Evolutionary conservation across 2,797 vertebrate species (phyloP).

Genomic region (Margarornis squamiger): DNA sequence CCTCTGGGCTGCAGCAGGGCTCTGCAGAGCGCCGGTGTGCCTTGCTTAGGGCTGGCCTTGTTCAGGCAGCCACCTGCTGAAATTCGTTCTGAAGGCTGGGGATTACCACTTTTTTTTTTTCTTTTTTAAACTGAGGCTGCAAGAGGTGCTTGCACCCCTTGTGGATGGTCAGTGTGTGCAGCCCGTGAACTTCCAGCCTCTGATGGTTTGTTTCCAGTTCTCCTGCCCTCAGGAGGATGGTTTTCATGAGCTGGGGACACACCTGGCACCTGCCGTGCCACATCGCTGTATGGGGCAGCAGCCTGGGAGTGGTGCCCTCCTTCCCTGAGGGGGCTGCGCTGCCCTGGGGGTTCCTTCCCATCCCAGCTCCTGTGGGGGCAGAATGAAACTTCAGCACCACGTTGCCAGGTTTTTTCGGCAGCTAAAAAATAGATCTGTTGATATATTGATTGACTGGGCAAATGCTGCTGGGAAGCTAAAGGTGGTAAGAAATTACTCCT

Average conservation of each 20-base stretch:
- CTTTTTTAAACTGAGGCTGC: neutral
- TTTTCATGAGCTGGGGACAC: neutral
- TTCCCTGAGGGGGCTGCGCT: neutral
- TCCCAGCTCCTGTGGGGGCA: fast-evolving
- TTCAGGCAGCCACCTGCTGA: neutral
- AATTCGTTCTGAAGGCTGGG: neutral
- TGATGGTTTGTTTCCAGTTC: fast-evolving
- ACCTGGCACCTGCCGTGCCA: fast-evolving
- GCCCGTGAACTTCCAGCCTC: neutral
- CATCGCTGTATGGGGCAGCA: neutral
- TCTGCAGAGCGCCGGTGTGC: fast-evolving
- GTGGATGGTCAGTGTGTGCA: neutral
- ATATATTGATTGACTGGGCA: fast-evolving
- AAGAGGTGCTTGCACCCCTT: fast-evolving
- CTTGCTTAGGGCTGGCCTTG: fast-evolving
- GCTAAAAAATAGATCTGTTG: neutral
- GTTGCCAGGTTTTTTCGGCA: neutral
- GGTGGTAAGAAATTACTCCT: neutral
- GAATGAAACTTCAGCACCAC: neutral
- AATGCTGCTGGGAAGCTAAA: neutral
- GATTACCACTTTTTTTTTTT: neutral
- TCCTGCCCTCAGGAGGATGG: neutral
- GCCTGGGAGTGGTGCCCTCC: fast-evolving
- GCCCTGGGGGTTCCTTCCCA: neutral
- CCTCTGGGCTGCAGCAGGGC: neutral